A percentile compares a stretch with the other conserved stretches of the same genome.
These are phyloP conservation scores for Psittacula derbiana DNA, from an alignment of 2,797 vertebrate genomes.

Conservation along the genomic window DNA sequence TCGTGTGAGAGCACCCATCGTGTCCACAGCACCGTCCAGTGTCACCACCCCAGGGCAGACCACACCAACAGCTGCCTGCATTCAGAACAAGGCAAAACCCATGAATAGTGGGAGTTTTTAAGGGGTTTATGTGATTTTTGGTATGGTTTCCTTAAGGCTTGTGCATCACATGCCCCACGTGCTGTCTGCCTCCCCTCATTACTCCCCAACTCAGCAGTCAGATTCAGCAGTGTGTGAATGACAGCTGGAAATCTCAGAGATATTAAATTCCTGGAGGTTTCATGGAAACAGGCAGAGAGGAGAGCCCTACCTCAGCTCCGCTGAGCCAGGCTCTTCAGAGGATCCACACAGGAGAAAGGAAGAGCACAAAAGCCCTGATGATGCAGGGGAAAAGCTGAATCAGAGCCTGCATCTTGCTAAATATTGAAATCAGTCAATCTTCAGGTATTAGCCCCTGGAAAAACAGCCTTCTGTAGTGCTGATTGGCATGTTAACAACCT, in stretches of 20 bases:
- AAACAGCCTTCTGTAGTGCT: neutral
- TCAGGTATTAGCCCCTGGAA: conserved; percentile 29
- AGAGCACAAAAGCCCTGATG: neutral
- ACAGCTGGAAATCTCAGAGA: conserved; percentile 34
- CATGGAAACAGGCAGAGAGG: neutral
- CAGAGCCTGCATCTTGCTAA: neutral
- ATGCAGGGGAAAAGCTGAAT: neutral
- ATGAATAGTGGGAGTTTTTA: neutral
- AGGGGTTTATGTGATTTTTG: neutral
- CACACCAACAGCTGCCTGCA: neutral
- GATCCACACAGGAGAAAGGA: neutral
- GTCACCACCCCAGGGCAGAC: neutral
- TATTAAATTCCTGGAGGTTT: conserved; percentile 34
- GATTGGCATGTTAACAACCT: neutral
- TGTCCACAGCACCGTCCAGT: neutral
- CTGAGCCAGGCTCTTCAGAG: neutral
- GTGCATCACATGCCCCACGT: neutral
- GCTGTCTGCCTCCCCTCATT: conserved; percentile 30
- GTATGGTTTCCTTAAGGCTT: neutral
- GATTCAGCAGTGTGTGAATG: neutral
- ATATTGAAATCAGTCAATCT: conserved; percentile 11
- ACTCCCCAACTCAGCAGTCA: neutral
- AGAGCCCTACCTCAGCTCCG: neutral
- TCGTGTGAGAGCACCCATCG: neutral
- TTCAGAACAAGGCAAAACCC: neutral